Evolutionary conservation across 2,113 vertebrate genomes (phyloP).

Genomic region (Peromyscus leucopus): DNA sequence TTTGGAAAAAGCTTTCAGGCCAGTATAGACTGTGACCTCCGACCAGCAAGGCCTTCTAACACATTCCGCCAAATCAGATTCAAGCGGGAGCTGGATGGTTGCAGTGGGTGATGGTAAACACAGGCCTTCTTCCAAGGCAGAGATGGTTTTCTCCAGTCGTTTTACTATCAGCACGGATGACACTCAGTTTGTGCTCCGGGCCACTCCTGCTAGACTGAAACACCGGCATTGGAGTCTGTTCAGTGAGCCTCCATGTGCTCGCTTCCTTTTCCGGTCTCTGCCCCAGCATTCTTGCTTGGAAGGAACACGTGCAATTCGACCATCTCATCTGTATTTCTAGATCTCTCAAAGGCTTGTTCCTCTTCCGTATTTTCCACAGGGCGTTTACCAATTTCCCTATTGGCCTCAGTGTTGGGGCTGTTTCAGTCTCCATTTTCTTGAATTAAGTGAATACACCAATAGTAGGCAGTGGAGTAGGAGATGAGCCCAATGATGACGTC

Average conservation of each 20-base stretch:
- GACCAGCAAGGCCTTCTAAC: background rate
- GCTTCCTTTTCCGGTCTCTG: no score
- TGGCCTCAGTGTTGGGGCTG: background rate
- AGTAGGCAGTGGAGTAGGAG: no score
- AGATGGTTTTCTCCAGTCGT: background rate
- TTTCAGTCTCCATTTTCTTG: background rate
- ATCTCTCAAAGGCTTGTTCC: background rate
- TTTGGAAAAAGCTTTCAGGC: background rate
- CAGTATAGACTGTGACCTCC: background rate
- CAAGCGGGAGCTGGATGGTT: background rate
- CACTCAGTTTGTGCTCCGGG: background rate
- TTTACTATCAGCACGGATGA: background rate
- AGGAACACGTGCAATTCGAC: background rate
- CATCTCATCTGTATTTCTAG: background rate
- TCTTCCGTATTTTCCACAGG: background rate
- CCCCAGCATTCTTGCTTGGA: background rate
- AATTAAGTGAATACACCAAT: background rate
- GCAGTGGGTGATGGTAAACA: background rate
- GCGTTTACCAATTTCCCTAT: background rate
- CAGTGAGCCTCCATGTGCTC: background rate
- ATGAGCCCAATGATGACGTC: no score
- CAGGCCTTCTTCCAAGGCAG: background rate
- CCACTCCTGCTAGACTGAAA: background rate
- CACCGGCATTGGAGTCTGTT: background rate
- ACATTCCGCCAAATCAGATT: background rate